These are phyloP conservation scores for Trachelipus rathkii DNA, from an alignment of 1,140 invertebrate species.

Conservation along the genomic window DNA sequence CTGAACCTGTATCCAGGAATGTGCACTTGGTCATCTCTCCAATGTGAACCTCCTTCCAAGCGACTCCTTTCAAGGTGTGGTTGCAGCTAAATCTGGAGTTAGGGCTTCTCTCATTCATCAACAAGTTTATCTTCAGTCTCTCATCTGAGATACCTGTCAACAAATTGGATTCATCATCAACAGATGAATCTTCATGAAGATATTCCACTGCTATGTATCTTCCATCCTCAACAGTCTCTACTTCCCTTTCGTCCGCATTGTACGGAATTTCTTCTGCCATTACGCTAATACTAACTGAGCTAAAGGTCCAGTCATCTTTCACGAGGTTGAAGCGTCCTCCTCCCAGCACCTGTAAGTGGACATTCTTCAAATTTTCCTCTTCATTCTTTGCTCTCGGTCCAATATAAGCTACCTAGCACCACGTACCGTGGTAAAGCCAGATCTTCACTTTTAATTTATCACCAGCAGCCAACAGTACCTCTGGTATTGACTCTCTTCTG, in stretches of 20 bases:
- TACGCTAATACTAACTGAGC: too few relatives aligned
- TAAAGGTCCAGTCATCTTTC: too few relatives aligned
- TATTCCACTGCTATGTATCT: too few relatives aligned
- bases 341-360: too few relatives aligned
- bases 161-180: too few relatives aligned
- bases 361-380: background rate
- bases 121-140: too few relatives aligned
- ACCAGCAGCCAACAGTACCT: background rate
- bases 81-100: background rate
- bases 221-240: too few relatives aligned
- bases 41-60: background rate
- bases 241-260: too few relatives aligned
- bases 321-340: too few relatives aligned
- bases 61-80: background rate
- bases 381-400: background rate
- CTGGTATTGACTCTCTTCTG: background rate
- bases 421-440: background rate
- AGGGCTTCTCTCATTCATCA: background rate
- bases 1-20: background rate
- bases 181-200: too few relatives aligned
- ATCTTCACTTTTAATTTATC: background rate
- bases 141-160: too few relatives aligned
- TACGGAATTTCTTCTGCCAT: too few relatives aligned
- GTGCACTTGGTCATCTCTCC: background rate
- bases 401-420: background rate